Conservation (phyloP, 2,888 invertebrate species). For the Habrosyne pyritoides region DNA sequence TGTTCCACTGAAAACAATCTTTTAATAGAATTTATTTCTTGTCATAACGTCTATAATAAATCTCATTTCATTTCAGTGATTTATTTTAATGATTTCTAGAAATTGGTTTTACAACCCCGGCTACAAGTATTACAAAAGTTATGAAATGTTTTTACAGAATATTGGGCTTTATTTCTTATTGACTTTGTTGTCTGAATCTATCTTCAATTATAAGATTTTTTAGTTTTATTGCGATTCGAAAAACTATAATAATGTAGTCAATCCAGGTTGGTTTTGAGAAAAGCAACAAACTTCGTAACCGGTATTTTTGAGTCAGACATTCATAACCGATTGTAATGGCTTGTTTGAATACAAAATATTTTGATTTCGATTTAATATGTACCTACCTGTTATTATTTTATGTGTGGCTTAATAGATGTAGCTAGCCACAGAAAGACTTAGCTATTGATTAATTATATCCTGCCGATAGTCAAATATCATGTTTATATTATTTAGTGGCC, state of each 20-base stretch:
- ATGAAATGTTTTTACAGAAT: neutral
- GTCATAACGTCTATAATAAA: neutral
- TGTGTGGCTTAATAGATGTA: neutral
- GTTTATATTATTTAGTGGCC: neutral
- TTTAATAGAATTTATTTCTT: neutral
- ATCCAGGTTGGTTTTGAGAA: too few species aligned
- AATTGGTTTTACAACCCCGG: neutral
- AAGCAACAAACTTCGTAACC: too few species aligned
- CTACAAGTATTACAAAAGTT: too few species aligned
- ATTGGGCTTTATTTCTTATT: neutral
- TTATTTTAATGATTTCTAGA: neutral
- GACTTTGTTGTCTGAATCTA: neutral
- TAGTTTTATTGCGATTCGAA: too few species aligned
- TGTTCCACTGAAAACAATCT: neutral
- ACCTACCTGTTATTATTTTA: neutral
- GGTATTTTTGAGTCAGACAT: too few species aligned
- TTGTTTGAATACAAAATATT: too few species aligned
- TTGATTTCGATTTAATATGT: neutral
- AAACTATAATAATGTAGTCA: too few species aligned
- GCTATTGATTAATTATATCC: neutral
- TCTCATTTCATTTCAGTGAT: neutral
- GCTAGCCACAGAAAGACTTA: neutral
- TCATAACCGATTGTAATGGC: too few species aligned
- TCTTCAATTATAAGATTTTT: too few species aligned
- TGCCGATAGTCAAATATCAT: neutral